These are phyloP conservation scores for Ctenopoma kingsleyae DNA, from an alignment of 2,797 vertebrate genomes.

Conservation along the genomic window DNA sequence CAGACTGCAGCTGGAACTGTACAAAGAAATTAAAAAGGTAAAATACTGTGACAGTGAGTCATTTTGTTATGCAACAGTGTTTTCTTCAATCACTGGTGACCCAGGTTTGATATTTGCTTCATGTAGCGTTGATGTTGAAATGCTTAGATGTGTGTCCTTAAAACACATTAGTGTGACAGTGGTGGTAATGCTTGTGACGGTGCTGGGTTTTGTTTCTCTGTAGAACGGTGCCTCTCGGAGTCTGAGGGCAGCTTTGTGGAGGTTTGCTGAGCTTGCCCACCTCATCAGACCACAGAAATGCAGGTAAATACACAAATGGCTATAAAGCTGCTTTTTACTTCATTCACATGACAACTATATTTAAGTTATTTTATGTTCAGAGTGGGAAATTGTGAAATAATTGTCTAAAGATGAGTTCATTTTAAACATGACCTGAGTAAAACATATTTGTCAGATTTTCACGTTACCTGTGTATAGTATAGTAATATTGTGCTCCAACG, in stretches of 20 bases:
- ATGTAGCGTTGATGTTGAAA: background rate
- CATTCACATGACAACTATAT: background rate
- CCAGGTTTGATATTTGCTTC: background rate
- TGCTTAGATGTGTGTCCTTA: background rate
- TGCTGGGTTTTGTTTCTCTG: constrained; percentile 21
- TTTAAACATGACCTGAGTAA: background rate
- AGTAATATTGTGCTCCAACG: background rate
- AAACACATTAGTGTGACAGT: background rate
- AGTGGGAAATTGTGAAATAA: background rate
- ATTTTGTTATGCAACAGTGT: background rate
- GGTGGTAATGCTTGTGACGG: background rate
- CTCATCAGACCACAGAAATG: constrained; percentile 98
- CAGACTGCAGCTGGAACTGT: constrained; percentile 94
- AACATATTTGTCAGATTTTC: too few relatives aligned
- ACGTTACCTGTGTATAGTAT: background rate
- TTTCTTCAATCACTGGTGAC: background rate
- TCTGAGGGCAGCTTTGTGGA: constrained; percentile 96
- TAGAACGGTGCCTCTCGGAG: constrained; percentile 97
- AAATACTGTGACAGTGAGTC: background rate
- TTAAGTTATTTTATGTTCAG: background rate
- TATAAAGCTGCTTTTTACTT: background rate
- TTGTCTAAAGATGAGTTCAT: background rate
- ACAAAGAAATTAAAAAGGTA: constrained; percentile 99
- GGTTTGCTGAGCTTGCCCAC: constrained; percentile 97
- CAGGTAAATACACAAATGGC: constrained; percentile 84